Evolutionary conservation across 2,888 invertebrate species (phyloP), one percentile per base, ranked within the genome.

Genomic region (Clunio marinus): DNA sequence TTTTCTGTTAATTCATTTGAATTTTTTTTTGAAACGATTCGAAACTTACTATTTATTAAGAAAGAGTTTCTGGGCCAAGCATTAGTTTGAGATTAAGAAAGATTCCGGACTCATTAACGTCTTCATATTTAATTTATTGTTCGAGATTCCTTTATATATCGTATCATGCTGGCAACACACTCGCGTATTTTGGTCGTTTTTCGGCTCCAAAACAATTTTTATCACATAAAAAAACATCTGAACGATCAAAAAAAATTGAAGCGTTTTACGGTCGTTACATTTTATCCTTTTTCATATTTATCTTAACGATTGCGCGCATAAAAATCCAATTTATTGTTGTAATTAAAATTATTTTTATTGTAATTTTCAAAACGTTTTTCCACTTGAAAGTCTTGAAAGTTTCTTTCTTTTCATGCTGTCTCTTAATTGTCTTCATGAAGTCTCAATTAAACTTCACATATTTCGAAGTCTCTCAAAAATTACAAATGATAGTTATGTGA

Each of bases 41-140:
- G 57, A n/a, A n/a, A n/a, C n/a, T n/a, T n/a, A n/a, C n/a, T n/a
- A n/a, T n/a, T n/a, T n/a, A n/a, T n/a, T 57, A 57, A 57, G 25
- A 57, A 57, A 57, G 57, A 3, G n/a, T 57, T 57, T 57, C n/a
- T 27, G 17, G 27, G 57, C n/a, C 15, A 25, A 15, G 5, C 57
- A 57, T 57, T 57, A 57, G 25, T 15, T 51, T 13, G 63, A 63
- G 55, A 66, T 66, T 66, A 66, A 66, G 15, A 66, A 55, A 55
- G 66, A 66, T 66, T 66, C 55, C 55, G 66, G 20, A 20, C 32
- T 66, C 51, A 66, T 66, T 66, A 66, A 66, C 55, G 66, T 66
- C 66, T 66, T 66, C 17, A 55, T 63, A 45, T 55, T 55, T 66
- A 66, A 66, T 66, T 66, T 66, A 66, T 66, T 45, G 55, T 22